Percentiles rank a stretch among this genome's conserved stretches.
These are phyloP conservation scores for Phoxinus phoxinus DNA, from an alignment of 2,113 vertebrate genomes.

Conservation along the genomic window DNA sequence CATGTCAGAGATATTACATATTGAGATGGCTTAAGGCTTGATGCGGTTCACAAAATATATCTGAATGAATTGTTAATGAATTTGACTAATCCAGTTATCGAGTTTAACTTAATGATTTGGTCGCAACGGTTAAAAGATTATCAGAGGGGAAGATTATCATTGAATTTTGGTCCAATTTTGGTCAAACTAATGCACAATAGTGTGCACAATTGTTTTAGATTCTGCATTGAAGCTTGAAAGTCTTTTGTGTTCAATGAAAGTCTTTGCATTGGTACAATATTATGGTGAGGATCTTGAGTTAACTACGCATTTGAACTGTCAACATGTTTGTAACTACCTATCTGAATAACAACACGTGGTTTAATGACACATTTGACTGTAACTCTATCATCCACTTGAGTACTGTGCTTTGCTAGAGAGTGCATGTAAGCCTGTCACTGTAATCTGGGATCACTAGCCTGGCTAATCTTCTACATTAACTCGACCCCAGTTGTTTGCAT, in stretches of 20 bases:
- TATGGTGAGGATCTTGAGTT: neutral
- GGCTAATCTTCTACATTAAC: constrained; percentile 27
- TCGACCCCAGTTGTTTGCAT: constrained; percentile 26
- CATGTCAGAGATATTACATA: neutral
- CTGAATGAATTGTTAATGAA: neutral
- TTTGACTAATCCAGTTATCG: neutral
- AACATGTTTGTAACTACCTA: constrained; percentile 2
- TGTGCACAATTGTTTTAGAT: neutral
- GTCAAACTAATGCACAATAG: neutral
- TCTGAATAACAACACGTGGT: neutral
- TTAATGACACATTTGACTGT: neutral
- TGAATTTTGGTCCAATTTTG: neutral
- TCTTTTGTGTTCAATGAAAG: neutral
- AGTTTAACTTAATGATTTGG: neutral
- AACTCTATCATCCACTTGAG: constrained; percentile 6
- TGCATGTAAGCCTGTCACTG: neutral
- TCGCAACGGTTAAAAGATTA: neutral
- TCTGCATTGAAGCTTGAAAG: neutral
- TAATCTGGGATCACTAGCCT: constrained; percentile 41
- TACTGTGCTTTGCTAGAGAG: neutral
- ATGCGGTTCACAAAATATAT: neutral
- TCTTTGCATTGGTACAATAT: neutral
- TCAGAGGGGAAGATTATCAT: neutral
- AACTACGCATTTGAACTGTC: neutral
- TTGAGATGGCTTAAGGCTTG: neutral